Conservation (phyloP, 1,140 invertebrate genomes). For the Hestina assimilis region DNA sequence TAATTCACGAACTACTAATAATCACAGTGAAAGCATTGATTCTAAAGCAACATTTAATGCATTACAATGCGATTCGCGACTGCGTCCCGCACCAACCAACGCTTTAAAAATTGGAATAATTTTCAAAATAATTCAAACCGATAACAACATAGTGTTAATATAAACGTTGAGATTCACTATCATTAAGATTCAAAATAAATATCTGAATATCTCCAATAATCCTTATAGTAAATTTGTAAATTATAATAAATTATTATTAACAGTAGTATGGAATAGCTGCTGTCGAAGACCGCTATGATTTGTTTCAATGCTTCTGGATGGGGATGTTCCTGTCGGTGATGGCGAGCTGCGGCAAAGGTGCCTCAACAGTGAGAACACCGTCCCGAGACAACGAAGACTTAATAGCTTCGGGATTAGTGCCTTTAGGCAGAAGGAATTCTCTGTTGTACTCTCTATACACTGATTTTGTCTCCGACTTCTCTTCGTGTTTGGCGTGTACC, state of each 20-base stretch:
- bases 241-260: slow-evolving; percentile 78
- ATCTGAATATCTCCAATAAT: slow-evolving; percentile 56
- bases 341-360: slow-evolving; percentile 89
- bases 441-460: slow-evolving; percentile 97
- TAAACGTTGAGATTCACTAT: slow-evolving; percentile 70
- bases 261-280: slow-evolving; percentile 76
- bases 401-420: slow-evolving; percentile 94
- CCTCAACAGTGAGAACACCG: slow-evolving; percentile 95
- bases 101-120: slow-evolving; percentile 44
- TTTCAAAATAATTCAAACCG: slow-evolving; percentile 41
- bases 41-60: slow-evolving; percentile 52
- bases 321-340: slow-evolving; percentile 78
- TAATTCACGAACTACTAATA: slow-evolving; percentile 45
- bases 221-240: slow-evolving; percentile 67
- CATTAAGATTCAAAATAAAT: slow-evolving; percentile 70
- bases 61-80: slow-evolving; percentile 43
- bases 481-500: slow-evolving; percentile 98
- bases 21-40: slow-evolving; percentile 67
- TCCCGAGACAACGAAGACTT: slow-evolving; percentile 94
- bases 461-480: slow-evolving; percentile 95
- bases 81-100: slow-evolving; percentile 31
- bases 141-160: slow-evolving; percentile 53
- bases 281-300: slow-evolving; percentile 40
- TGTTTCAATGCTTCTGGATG: slow-evolving; percentile 74
- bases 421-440: slow-evolving; percentile 95